Evolutionary conservation across 2,113 vertebrate genomes (phyloP).

Genomic region (Cromileptes altivelis): DNA sequence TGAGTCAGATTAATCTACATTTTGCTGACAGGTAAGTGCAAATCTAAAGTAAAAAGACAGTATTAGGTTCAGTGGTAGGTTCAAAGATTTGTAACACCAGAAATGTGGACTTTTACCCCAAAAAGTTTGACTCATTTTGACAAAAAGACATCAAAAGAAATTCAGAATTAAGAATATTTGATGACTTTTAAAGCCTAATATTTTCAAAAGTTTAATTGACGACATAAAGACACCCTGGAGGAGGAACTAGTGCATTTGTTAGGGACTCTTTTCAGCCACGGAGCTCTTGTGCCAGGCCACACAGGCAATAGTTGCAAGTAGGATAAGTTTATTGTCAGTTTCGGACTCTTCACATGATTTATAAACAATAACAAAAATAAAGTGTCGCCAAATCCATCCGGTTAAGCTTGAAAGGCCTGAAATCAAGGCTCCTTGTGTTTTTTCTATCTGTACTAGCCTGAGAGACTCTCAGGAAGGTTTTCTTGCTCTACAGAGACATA

Average conservation of each 20-base stretch:
- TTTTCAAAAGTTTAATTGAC: no score
- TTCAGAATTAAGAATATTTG: no score
- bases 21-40: no score
- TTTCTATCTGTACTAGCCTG: not conserved
- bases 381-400: not conserved
- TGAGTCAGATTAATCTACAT: no score
- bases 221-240: not conserved
- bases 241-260: not conserved
- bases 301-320: not conserved
- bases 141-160: no score
- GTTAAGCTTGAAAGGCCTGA: not conserved
- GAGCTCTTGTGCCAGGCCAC: no score
- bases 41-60: no score
- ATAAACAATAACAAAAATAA: not conserved
- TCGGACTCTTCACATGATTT: not conserved
- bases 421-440: not conserved
- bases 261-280: not conserved
- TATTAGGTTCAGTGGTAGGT: no score
- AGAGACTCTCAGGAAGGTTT: conserved; percentile 27
- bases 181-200: no score
- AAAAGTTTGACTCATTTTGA: no score
- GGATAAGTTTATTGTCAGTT: not conserved
- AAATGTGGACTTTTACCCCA: no score
- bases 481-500: conserved; percentile 10
- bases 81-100: no score